Base-by-base conservation (phyloP, 2,797 vertebrate species). In the Tragopan temminckii region DNA sequence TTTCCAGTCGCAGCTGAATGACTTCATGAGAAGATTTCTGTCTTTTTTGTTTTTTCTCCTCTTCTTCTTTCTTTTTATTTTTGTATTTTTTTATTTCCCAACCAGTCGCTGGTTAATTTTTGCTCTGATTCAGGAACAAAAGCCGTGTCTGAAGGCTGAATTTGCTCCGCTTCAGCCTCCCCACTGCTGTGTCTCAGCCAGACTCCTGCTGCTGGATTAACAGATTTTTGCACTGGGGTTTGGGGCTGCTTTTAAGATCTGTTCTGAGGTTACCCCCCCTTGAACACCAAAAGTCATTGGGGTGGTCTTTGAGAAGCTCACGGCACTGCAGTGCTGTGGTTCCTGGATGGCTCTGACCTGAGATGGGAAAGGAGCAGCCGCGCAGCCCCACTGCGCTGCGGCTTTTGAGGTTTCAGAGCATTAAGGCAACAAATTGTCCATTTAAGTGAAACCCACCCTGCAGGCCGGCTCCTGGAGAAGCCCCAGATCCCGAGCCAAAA, bases 371-470 rank as follows among this genome's bases (percentile, higher is more conserved):
- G 86, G 4, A 85, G 2, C 52, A 40, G 70, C 67, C 69, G 15
- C 27, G 9, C 48, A 59, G 9, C 43, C 6, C 0, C 78, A 33
- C 71, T 57, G n/a, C 18, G 42, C 23, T 80, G 80, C n/a, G 90
- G 94, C 55, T 90, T 94, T 29, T 90, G 94, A 92, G 90, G 80
- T 90, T 92, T 80, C 33, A 77, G 45, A 74, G 4, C 75, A 74
- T 95, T 76, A 88, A 82, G 79, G 55, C 89, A 86, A 86, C 92
- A 94, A 95, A 91, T 80, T 27, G 81, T 33, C 57, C 69, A 4
- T 66, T 86, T 61, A 74, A 90, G 78, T 57, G 81, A 77, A 86
- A 80, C 45, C 55, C 23, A 20, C 80, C 7, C 80, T 25, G 36
- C 64, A 45, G 55, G 2, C 13, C 5, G 2, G 13, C 4, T 27